phyloP scores from a whole-genome alignment of 2,797 vertebrate species.

The Tapera naevia region DNA sequence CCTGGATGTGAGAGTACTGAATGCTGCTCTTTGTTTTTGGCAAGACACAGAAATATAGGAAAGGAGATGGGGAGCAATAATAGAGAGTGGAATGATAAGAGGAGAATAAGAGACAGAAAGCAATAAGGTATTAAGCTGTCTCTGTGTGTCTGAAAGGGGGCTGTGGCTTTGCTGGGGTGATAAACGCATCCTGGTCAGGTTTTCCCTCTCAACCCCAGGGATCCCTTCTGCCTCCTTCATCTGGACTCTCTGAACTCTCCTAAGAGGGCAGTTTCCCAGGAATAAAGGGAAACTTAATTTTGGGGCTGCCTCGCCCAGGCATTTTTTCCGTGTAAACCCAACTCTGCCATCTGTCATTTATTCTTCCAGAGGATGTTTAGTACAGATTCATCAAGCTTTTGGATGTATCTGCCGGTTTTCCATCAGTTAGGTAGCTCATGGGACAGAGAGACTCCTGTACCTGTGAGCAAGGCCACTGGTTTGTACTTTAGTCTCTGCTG shows the following conservation, averaged over 20 bases:
- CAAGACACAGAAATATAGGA: background rate
- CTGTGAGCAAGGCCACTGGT: background rate
- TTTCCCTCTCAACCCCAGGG: background rate
- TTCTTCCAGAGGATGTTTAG: background rate
- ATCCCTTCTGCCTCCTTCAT: background rate
- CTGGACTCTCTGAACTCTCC: background rate
- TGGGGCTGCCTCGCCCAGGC: background rate
- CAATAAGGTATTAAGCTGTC: background rate
- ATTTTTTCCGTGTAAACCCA: background rate
- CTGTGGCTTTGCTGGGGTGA: background rate
- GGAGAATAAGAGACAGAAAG: background rate
- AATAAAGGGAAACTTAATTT: background rate
- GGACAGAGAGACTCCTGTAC: background rate
- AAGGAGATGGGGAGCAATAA: background rate
- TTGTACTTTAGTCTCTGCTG: background rate
- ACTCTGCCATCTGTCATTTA: background rate
- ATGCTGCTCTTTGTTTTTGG: background rate
- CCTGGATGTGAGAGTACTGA: background rate
- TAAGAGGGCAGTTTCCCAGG: background rate
- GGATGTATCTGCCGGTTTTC: background rate
- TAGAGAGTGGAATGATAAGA: background rate
- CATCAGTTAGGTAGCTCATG: background rate
- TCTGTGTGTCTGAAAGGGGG: background rate
- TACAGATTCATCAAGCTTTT: background rate
- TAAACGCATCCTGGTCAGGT: background rate